Base-by-base conservation (phyloP, 1,140 invertebrate genomes). In the Dendrolimus punctatus region DNA sequence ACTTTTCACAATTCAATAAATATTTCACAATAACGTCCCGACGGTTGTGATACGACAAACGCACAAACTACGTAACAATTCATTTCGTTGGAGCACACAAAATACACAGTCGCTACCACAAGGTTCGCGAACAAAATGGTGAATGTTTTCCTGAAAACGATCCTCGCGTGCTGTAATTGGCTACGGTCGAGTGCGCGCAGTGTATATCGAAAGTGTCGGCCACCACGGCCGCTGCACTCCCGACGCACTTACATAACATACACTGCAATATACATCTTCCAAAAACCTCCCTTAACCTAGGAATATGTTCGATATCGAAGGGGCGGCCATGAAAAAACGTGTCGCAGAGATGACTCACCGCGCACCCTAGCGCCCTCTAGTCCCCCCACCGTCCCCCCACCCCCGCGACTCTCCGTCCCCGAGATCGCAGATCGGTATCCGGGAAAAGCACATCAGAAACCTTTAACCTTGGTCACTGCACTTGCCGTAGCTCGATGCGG, bases 331-430 rank as follows among this genome's bases (percentile, higher is more conserved):
- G 80, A 80, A 80, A 85, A 76, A 82, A 77, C 73, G 71, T 83
- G 78, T 81, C 76, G 80, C 80, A 85, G 73, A 80, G 76, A 80
- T 83, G 82, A 83, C 80, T 82, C 80, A 83, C 76, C 73, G 69
- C 58, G 63, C 71, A 43, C 74, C 65, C 67, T 66, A 69, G 69
- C 81, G 81, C 79, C 81, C 71, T 73, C 81, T 85, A 71, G 54
- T 58, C 61, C 52, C 57, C 53, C 52, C 54, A 41, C 51, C 60
- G 58, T 60, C 56, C 49, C 49, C 49, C 49, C 49, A 8, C 49
- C 40, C 49, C 49, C 49, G 43, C 43, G 43, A 10, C 49, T 8
- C 40, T 23, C 46, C 38, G 46, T 8, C n/a, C 44, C 9, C 36
- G 57, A 60, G 60, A 60, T 60, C 58, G 51, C 65, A 60, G 59